Evolutionary conservation across 2,113 vertebrate genomes (phyloP).

Genomic region (Ciconia stormi): DNA sequence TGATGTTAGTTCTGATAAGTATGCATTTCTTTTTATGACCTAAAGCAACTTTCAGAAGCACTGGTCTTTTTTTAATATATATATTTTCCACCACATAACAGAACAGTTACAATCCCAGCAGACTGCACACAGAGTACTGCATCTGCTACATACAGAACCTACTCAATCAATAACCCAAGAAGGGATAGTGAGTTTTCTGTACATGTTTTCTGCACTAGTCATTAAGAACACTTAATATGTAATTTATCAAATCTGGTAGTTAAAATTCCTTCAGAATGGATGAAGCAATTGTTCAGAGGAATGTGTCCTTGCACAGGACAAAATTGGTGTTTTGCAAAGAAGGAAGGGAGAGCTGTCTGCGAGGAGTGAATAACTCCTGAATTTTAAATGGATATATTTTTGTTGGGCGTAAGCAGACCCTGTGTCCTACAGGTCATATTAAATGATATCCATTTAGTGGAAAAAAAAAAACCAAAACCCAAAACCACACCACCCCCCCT

Average conservation of each 20-base stretch:
- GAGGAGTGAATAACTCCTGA: neutral
- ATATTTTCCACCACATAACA: neutral
- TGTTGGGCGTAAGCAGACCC: neutral
- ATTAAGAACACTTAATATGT: neutral
- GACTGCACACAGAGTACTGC: accelerated
- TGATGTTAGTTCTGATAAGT: neutral
- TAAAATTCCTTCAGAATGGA: neutral
- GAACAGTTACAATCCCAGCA: neutral
- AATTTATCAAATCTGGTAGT: neutral
- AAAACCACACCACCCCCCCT: no score
- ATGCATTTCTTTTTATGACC: neutral
- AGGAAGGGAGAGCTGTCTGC: neutral
- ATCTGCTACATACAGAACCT: neutral
- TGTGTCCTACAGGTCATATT: accelerated
- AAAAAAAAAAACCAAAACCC: neutral
- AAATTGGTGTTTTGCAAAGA: neutral
- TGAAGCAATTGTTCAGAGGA: neutral
- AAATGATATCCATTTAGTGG: neutral
- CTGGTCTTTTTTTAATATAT: neutral
- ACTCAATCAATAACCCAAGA: no score
- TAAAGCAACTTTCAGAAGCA: neutral
- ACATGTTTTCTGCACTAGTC: neutral
- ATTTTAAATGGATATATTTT: neutral
- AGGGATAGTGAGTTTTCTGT: neutral
- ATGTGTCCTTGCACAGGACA: neutral